These are phyloP conservation scores for Heliopora coerulea DNA, from an alignment of 92 coral and sea anemone genomes.

Conservation along the genomic window DNA sequence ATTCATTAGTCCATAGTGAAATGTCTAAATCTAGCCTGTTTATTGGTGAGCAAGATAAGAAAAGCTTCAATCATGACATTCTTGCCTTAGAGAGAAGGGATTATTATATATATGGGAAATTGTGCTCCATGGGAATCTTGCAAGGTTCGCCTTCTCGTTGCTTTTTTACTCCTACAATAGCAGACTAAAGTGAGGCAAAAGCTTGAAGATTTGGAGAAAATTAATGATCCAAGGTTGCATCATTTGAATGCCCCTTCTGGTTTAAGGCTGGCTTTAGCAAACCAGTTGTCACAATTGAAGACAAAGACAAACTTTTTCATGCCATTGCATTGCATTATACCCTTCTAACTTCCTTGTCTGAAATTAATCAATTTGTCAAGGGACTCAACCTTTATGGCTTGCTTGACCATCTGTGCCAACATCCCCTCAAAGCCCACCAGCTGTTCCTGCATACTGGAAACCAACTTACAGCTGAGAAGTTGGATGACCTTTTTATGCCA, in stretches of 20 bases:
- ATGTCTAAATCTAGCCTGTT: slow-evolving; percentile 37
- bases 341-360: slow-evolving; percentile 3
- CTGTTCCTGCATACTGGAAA: slow-evolving; percentile 19
- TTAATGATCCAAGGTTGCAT: slow-evolving; percentile 39
- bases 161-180: slow-evolving; percentile 41
- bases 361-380: slow-evolving; percentile 3
- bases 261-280: slow-evolving; percentile 49
- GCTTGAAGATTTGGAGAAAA: slow-evolving; percentile 29
- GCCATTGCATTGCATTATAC: slow-evolving; percentile 42
- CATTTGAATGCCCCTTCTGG: slow-evolving; percentile 38
- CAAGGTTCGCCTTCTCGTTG: slow-evolving; percentile 47
- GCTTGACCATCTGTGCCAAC: slow-evolving; percentile 20
- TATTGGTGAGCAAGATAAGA: slow-evolving; percentile 34
- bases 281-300: slow-evolving; percentile 32
- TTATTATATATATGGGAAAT: slow-evolving; percentile 41
- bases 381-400: slow-evolving; percentile 21
- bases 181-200: slow-evolving; percentile 34
- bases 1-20: slow-evolving; percentile 38
- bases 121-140: slow-evolving; percentile 44
- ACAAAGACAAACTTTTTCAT: slow-evolving; percentile 39
- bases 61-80: slow-evolving; percentile 37
- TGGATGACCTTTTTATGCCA: slow-evolving; percentile 13
- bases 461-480: slow-evolving; percentile 27
- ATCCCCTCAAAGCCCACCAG: slow-evolving; percentile 23
- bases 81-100: slow-evolving; percentile 33